Conservation (phyloP, 1,140 invertebrate genomes). For the Diorhabda sublineata region DNA sequence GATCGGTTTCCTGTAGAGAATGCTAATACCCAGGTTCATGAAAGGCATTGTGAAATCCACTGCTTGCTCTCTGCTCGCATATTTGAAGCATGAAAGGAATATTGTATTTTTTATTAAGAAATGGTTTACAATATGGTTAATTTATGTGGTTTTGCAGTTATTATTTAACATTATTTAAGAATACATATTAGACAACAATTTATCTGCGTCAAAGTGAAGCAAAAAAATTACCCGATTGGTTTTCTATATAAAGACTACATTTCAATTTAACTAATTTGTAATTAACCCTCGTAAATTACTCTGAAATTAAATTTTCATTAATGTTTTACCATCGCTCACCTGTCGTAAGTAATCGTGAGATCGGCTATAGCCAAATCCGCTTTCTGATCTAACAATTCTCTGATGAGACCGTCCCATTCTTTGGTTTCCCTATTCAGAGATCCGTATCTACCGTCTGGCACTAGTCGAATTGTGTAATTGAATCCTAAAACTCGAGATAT, state of each 20-base stretch:
- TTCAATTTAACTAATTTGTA: no score
- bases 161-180: no score
- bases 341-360: constrained; percentile 88
- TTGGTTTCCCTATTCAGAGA: constrained; percentile 44
- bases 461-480: constrained; percentile 81
- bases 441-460: constrained; percentile 65
- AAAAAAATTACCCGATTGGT: no score
- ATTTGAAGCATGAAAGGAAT: not conserved
- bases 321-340: not conserved
- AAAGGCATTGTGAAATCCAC: constrained; percentile 96
- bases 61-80: constrained; percentile 66
- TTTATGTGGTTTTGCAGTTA: no score
- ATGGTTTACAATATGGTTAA: no score
- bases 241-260: no score
- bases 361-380: constrained; percentile 91
- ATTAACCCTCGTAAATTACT: no score
- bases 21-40: constrained; percentile 92
- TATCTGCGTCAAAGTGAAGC: no score
- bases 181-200: no score
- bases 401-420: constrained; percentile 94
- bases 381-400: constrained; percentile 82
- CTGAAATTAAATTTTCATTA: no score
- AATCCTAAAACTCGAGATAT: constrained; percentile 85
- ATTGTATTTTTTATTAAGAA: not conserved
- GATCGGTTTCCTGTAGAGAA: constrained; percentile 86